Conservation (phyloP, 2,888 invertebrate species). For the Scaptomyza polygonia region DNA sequence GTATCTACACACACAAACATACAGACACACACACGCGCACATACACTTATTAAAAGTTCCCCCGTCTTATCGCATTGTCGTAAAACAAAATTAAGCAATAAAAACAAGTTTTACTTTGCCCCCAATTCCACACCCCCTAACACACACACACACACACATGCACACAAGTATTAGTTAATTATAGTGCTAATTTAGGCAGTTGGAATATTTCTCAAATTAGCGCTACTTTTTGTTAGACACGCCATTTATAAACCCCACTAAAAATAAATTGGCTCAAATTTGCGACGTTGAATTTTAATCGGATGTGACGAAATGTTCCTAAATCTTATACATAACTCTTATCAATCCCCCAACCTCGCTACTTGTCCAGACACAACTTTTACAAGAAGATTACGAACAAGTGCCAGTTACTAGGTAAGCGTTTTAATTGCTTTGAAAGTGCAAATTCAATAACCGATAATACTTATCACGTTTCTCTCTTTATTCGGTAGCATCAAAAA, state of each 20-base stretch:
- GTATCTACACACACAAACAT: slow-evolving; percentile 17
- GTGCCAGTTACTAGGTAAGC: background rate
- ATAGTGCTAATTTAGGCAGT: slow-evolving; percentile 67
- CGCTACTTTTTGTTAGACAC: slow-evolving; percentile 70
- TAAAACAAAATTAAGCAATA: slow-evolving; percentile 71
- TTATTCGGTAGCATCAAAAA: slow-evolving; percentile 20
- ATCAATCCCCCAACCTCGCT: background rate
- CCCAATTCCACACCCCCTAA: slow-evolving; percentile 11
- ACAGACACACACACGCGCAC: slow-evolving; percentile 3
- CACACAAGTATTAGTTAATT: slow-evolving; percentile 55
- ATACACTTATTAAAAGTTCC: slow-evolving; percentile 39
- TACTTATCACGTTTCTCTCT: slow-evolving; percentile 26
- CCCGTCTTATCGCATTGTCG: slow-evolving; percentile 61
- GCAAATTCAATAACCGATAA: slow-evolving; percentile 37
- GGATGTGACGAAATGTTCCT: slow-evolving; percentile 22
- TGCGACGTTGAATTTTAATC: slow-evolving; percentile 26
- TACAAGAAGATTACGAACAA: background rate
- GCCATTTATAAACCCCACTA: slow-evolving; percentile 70
- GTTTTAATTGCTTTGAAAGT: slow-evolving; percentile 10
- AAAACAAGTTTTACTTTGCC: slow-evolving; percentile 40
- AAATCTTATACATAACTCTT: no score
- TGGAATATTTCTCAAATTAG: slow-evolving; percentile 60
- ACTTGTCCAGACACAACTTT: background rate
- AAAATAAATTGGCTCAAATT: slow-evolving; percentile 67
- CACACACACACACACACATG: slow-evolving; percentile 7